phyloP scores from a whole-genome alignment of 2,113 vertebrate species.

The Ranitomeya imitator region DNA sequence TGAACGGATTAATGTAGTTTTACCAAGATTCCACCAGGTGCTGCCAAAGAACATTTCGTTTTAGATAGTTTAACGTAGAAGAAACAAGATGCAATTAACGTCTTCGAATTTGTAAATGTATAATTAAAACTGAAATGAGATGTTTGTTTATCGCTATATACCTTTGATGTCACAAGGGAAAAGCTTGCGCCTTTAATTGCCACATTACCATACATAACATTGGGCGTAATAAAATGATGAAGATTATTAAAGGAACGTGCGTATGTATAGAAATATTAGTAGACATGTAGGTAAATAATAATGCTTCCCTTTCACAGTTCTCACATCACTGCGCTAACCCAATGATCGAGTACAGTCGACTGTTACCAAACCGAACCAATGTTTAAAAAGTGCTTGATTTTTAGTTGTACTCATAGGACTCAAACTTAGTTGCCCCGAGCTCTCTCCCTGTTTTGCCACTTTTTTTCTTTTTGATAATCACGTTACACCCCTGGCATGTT shows the following conservation, averaged over 20 bases:
- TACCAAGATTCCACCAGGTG: slow-evolving; percentile 81
- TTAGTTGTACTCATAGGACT: no score
- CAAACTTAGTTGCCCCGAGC: no score
- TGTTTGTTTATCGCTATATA: slow-evolving; percentile 40
- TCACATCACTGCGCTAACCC: no score
- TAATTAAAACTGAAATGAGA: slow-evolving; percentile 31
- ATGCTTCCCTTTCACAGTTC: no score
- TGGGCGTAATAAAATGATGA: not conserved
- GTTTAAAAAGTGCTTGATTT: no score
- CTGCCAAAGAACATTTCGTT: slow-evolving; percentile 80
- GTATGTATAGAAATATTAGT: not conserved
- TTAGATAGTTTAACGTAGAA: slow-evolving; percentile 52
- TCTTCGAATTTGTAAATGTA: slow-evolving; percentile 37
- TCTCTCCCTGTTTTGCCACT: no score
- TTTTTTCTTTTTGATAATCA: not conserved
- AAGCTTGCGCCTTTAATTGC: not conserved
- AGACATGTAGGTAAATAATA: not conserved
- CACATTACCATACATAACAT: not conserved
- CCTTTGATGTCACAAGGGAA: slow-evolving; percentile 18
- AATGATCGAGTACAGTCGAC: no score
- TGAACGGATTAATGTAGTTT: slow-evolving; percentile 70
- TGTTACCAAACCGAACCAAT: no score
- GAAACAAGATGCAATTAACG: slow-evolving; percentile 44
- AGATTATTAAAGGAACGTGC: no score
- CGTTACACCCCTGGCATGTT: not conserved